Conservation (phyloP, 1,140 invertebrate genomes). For the Planococcus citri region DNA sequence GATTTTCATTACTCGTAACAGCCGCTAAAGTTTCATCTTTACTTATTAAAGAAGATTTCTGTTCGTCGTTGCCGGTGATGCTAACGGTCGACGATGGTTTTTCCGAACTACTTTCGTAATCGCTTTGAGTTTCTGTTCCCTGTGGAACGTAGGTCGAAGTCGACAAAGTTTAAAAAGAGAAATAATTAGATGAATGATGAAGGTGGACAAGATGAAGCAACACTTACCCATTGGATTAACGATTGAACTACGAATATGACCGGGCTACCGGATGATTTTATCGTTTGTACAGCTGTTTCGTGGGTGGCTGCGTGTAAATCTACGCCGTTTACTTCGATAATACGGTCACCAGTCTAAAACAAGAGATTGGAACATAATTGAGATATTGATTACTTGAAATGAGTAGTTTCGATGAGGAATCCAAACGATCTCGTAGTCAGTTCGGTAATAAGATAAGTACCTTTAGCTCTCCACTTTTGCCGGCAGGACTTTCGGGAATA, state of each 20-base stretch:
- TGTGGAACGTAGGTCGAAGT: background rate
- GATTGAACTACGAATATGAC: constrained; percentile 89
- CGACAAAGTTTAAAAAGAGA: background rate
- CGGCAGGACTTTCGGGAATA: constrained; percentile 86
- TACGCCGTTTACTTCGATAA: constrained; percentile 83
- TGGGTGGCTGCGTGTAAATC: constrained; percentile 83
- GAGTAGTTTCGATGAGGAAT: too few relatives aligned
- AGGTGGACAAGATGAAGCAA: background rate
- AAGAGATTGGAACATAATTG: background rate
- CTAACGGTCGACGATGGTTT: background rate
- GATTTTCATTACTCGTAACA: background rate
- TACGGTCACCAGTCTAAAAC: constrained; percentile 66
- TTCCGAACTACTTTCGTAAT: background rate
- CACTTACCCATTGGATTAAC: constrained; percentile 63
- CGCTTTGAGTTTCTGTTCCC: background rate
- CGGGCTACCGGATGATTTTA: constrained; percentile 78
- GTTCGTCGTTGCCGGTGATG: background rate
- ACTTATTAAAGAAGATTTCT: background rate
- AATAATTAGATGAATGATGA: background rate
- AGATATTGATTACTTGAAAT: too few relatives aligned
- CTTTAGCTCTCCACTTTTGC: constrained; percentile 72
- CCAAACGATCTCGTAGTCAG: too few relatives aligned
- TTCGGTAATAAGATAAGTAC: too few relatives aligned
- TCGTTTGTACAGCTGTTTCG: constrained; percentile 89
- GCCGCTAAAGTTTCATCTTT: background rate